Conservation (phyloP, 1,140 invertebrate species). For the Drepana arcuata region DNA sequence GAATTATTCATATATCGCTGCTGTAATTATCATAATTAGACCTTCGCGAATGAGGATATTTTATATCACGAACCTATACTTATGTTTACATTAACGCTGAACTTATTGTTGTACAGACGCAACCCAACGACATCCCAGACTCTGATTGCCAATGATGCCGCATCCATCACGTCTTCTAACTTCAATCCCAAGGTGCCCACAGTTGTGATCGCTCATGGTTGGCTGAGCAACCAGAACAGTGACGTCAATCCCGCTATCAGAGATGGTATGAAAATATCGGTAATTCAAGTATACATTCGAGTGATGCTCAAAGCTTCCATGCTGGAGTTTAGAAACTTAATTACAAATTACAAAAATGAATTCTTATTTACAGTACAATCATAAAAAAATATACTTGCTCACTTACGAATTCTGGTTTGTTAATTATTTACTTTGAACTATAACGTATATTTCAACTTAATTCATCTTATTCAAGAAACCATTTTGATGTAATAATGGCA, state of each 20-base stretch:
- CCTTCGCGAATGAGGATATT: neutral
- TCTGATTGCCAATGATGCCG: conserved; percentile 22
- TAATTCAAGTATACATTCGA: no score
- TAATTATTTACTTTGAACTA: no score
- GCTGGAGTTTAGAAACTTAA: no score
- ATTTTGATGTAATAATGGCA: no score
- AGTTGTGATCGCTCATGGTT: conserved; percentile 38
- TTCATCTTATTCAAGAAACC: no score
- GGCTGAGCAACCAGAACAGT: conserved; percentile 31
- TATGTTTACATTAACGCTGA: neutral
- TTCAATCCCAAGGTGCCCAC: conserved; percentile 26
- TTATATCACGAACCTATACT: neutral
- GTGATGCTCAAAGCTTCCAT: no score
- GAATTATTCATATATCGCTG: neutral
- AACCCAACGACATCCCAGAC: conserved; percentile 21
- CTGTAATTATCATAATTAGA: neutral
- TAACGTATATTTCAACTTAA: neutral
- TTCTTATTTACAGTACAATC: no score
- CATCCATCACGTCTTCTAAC: conserved; percentile 31
- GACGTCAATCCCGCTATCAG: conserved; percentile 28
- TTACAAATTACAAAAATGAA: no score
- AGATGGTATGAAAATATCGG: conserved; percentile 20
- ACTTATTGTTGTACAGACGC: conserved; percentile 18
- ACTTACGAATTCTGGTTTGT: no score
- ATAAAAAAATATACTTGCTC: no score